Conservation (phyloP, 1,140 invertebrate species). For the Thaumatotibia leucotreta region DNA sequence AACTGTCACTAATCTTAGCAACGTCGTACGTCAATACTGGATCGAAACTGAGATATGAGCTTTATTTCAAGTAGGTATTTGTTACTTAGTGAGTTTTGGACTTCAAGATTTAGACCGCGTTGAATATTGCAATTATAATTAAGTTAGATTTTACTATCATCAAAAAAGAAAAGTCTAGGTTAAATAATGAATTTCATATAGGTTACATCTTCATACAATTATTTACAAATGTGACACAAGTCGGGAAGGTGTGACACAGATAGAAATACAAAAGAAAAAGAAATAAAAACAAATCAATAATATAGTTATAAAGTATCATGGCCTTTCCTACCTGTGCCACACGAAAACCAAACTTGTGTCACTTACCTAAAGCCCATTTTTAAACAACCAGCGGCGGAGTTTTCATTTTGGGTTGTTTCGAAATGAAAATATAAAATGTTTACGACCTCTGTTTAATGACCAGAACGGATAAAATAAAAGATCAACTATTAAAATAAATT, state of each 20-base stretch:
- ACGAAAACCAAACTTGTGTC: conserved; percentile 70
- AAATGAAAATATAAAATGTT: background rate
- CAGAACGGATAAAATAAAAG: conserved; percentile 9
- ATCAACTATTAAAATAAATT: conserved; percentile 5
- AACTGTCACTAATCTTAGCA: too few species aligned
- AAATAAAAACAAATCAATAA: conserved; percentile 23
- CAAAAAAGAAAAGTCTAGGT: background rate
- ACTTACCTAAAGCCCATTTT: conserved; percentile 52
- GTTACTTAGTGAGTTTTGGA: too few species aligned
- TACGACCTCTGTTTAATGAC: conserved; percentile 11
- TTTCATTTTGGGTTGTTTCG: background rate
- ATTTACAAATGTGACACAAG: conserved; percentile 65
- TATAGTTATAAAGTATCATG: conserved; percentile 21
- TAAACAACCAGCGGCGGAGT: background rate
- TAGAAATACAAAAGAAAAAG: conserved; percentile 22
- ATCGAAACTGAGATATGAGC: too few species aligned
- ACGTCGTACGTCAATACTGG: too few species aligned
- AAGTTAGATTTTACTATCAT: background rate
- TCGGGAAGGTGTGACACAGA: conserved; percentile 72
- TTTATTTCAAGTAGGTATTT: too few species aligned
- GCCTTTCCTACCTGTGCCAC: conserved; percentile 74
- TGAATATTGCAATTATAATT: background rate
- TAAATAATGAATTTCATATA: background rate
- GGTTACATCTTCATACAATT: background rate
- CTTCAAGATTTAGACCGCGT: background rate